Evolutionary conservation across 2,888 invertebrate species (phyloP).

Genomic region (Taphrorychus bicolor): DNA sequence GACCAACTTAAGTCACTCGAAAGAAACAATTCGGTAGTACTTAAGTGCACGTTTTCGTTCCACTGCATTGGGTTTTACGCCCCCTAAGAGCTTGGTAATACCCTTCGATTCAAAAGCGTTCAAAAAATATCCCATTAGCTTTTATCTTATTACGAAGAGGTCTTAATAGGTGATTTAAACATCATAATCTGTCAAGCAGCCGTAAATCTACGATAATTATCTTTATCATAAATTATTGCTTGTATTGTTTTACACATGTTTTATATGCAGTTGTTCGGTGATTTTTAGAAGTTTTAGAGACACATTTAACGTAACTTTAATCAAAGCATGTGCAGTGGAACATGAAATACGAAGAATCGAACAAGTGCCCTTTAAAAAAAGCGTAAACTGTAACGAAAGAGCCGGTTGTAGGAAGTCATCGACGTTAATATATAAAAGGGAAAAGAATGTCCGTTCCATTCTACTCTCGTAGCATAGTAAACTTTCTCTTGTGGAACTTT

Average conservation of each 20-base stretch:
- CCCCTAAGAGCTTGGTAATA: background rate
- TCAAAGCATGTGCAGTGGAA: background rate
- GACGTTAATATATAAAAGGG: slow-evolving; percentile 35
- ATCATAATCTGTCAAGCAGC: too few relatives aligned
- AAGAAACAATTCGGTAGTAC: background rate
- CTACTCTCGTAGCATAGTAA: slow-evolving; percentile 34
- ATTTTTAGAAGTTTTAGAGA: background rate
- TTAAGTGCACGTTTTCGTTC: background rate
- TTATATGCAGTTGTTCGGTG: too few relatives aligned
- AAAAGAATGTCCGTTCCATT: slow-evolving; percentile 39
- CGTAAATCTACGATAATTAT: too few relatives aligned
- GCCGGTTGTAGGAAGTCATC: slow-evolving; percentile 24
- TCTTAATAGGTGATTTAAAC: too few relatives aligned
- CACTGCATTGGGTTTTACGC: background rate
- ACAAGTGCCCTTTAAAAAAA: background rate
- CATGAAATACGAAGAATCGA: background rate
- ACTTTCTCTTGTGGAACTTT: slow-evolving; percentile 41
- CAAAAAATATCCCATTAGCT: too few relatives aligned
- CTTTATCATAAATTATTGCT: background rate
- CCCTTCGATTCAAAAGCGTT: too few relatives aligned
- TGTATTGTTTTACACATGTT: background rate
- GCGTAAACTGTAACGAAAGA: slow-evolving; percentile 29
- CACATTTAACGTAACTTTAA: too few relatives aligned
- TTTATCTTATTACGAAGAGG: too few relatives aligned
- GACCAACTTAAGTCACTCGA: background rate